phyloP scores from a whole-genome alignment of 2,888 invertebrate genomes.

The Drosophila cognata region DNA sequence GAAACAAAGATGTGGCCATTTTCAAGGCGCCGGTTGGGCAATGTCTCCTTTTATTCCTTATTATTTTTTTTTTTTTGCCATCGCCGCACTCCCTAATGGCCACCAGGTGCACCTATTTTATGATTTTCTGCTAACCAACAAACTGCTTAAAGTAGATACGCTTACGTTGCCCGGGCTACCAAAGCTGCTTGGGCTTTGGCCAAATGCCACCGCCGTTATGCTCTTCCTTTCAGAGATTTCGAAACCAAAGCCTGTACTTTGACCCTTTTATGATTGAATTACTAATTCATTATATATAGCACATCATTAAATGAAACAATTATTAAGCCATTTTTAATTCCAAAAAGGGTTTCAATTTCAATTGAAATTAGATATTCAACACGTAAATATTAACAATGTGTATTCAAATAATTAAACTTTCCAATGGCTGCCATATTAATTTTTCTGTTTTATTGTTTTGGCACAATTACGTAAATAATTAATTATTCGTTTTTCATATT shows the following conservation, averaged over 20 bases:
- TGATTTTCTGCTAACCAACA: constrained; percentile 74
- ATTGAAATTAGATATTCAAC: background rate
- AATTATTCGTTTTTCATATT: no score
- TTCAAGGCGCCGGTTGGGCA: constrained; percentile 50
- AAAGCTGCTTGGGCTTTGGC: constrained; percentile 34
- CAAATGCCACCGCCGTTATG: constrained; percentile 52
- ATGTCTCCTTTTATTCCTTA: constrained; percentile 18
- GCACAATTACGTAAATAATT: background rate
- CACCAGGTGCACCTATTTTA: constrained; percentile 78
- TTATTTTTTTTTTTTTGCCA: constrained; percentile 22
- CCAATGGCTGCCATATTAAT: background rate
- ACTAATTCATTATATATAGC: background rate
- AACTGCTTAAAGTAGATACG: constrained; percentile 73
- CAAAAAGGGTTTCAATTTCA: background rate
- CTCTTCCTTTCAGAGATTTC: background rate
- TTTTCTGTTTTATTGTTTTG: background rate
- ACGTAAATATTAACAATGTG: background rate
- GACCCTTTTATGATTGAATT: background rate
- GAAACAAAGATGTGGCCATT: constrained; percentile 67
- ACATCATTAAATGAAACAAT: background rate
- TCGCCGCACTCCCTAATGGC: constrained; percentile 71
- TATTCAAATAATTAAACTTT: background rate
- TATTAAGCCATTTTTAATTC: background rate
- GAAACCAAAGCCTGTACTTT: background rate
- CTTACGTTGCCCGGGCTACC: constrained; percentile 37